Conservation (phyloP, 2,888 invertebrate species). For the Lithophane leautieri region DNA sequence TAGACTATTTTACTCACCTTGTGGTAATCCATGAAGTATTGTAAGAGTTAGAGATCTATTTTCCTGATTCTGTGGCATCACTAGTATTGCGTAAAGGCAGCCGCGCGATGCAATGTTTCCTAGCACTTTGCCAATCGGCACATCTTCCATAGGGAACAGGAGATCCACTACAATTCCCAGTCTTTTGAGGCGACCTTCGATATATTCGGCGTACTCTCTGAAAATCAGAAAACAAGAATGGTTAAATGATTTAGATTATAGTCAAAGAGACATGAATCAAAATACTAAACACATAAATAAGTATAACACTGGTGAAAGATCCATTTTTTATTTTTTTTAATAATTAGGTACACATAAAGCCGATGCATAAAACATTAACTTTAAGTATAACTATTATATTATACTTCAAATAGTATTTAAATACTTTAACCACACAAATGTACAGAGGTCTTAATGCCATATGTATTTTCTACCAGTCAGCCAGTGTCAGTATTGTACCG, state of each 20-base stretch:
- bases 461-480: too few species aligned
- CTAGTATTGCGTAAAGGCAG: constrained; percentile 96
- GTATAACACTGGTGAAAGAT: neutral
- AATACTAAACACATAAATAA: neutral
- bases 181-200: constrained; percentile 95
- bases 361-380: neutral
- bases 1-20: constrained; percentile 91
- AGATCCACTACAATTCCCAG: constrained; percentile 95
- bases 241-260: neutral
- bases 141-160: constrained; percentile 97
- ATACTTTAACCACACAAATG: too few species aligned
- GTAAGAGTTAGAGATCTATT: constrained; percentile 96
- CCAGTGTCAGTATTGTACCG: neutral
- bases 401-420: too few species aligned
- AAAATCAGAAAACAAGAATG: constrained; percentile 38
- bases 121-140: constrained; percentile 93
- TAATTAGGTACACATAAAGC: neutral
- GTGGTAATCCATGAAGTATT: constrained; percentile 96
- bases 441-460: too few species aligned
- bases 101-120: constrained; percentile 97
- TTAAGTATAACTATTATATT: too few species aligned
- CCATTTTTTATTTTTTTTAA: neutral
- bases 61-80: constrained; percentile 96
- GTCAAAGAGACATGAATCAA: neutral
- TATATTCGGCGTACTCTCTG: constrained; percentile 96